Evolutionary conservation across 2,113 vertebrate species (phyloP).

Genomic region (Chlamydotis undulata): DNA sequence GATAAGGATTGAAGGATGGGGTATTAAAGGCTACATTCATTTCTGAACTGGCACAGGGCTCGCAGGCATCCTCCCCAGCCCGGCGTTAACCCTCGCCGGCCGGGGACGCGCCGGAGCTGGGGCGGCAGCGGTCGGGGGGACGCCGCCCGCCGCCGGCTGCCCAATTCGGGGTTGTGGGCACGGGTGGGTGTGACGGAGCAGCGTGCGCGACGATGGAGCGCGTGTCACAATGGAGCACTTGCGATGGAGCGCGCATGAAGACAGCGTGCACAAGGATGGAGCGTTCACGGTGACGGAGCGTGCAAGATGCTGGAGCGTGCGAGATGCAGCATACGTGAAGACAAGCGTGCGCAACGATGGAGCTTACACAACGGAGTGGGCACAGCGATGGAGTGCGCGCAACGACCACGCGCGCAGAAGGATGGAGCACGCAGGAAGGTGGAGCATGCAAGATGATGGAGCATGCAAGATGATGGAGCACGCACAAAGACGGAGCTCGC

Average conservation of each 20-base stretch:
- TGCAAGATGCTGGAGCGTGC: rapidly evolving
- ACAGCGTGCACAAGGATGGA: not conserved
- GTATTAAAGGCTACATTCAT: conserved; percentile 77
- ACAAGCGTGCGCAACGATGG: rapidly evolving
- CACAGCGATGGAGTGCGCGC: too few species aligned
- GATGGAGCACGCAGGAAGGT: not conserved
- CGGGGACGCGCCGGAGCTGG: not conserved
- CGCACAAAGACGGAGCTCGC: rapidly evolving
- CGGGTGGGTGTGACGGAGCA: not conserved
- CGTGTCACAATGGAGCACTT: not conserved
- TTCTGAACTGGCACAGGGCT: conserved; percentile 55
- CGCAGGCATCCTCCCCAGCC: not conserved
- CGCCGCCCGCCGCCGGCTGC: not conserved
- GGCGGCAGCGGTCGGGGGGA: not conserved
- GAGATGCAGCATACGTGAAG: not conserved
- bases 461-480: rapidly evolving
- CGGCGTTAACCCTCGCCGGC: conserved; percentile 27
- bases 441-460: not conserved
- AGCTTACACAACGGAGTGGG: too few species aligned
- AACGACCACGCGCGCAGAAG: not conserved
- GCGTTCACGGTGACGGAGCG: not conserved
- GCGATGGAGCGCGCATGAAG: not conserved
- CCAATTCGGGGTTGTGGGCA: not conserved
- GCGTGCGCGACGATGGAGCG: rapidly evolving
- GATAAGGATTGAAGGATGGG: conserved; percentile 83